Evolutionary conservation across 2,888 invertebrate genomes (phyloP), one percentile per base, ranked within the genome.

Genomic region (Hypselothyrea guttata): DNA sequence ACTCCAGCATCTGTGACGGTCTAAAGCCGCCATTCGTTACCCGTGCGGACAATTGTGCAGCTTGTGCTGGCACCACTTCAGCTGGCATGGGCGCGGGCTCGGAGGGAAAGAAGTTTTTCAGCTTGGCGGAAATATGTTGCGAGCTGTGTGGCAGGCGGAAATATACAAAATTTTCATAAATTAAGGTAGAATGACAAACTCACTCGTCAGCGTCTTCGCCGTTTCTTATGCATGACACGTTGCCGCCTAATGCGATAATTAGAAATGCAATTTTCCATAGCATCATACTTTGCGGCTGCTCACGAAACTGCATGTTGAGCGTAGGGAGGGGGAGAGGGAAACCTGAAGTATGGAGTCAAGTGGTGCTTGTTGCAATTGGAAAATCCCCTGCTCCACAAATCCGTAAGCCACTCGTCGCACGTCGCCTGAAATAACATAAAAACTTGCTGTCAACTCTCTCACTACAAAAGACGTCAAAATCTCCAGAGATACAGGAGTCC

Each of bases 221-320:
- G 75, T 89, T 89, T 82, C 88, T 87, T 85, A 89, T 89, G 88
- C 89, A 86, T 64, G 82, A 66, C 84, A 87, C 86, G 88, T 84
- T 53, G 84, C 76, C 54, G 70, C 77, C 84, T 86, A 88, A 87
- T 84, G 86, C 83, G 84, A 89, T 89, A 89, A 89, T 89, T 89
- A 89, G 86, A 86, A 88, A 79, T 79, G 87, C 87, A 86, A 89
- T 87, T 86, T 86, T 86, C 65, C 81, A 71, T 79, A 83, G 87
- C 86, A 86, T 87, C 86, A 86, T 87, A 81, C 85, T 82, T 84
- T 81, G 83, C 71, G 84, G 82, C 71, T 64, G 68, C 51, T 57
- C 62, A 41, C 40, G 66, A 68, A 76, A 73, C 58, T 78, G 82
- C 82, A 78, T 75, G 45, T 28, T 57, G 57, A 1, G 42, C 18